These are phyloP conservation scores for Platysteira castanea DNA, from an alignment of 2,113 vertebrate species.

Conservation along the genomic window DNA sequence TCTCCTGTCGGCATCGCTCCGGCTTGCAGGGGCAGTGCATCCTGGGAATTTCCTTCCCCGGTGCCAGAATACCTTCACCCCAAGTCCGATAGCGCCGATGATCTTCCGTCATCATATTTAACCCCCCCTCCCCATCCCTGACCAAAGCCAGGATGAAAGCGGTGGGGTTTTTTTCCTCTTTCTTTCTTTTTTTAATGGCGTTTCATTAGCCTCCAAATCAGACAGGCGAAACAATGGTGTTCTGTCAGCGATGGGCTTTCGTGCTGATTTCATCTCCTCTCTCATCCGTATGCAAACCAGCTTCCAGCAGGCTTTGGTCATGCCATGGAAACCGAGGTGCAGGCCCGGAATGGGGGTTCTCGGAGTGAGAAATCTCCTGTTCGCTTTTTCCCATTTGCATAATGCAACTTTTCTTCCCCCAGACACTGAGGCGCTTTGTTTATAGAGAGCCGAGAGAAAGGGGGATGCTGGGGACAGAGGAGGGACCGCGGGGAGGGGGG, in stretches of 20 bases:
- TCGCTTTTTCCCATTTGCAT: conserved; percentile 73
- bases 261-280: conserved; percentile 62
- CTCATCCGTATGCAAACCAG: conserved; percentile 77
- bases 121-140: neutral
- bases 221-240: conserved; percentile 67
- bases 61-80: conserved; percentile 14
- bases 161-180: neutral
- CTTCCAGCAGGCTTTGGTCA: conserved; percentile 60
- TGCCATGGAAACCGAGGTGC: conserved; percentile 71
- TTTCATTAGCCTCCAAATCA: conserved; percentile 56
- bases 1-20: neutral
- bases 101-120: neutral
- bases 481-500: conserved; percentile 2
- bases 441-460: conserved; percentile 28
- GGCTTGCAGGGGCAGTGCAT: neutral
- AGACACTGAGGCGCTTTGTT: conserved; percentile 77
- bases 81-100: neutral
- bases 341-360: conserved; percentile 64
- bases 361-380: conserved; percentile 67
- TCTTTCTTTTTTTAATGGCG: conserved; percentile 9
- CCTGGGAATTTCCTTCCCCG: neutral
- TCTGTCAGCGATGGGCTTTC: conserved; percentile 69
- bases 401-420: conserved; percentile 67
- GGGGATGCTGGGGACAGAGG: conserved; percentile 41
- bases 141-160: conserved; percentile 33